Percentiles rank a stretch among this genome's conserved stretches.
Evolutionary conservation across 2,113 vertebrate genomes (phyloP).

Genomic region (Aix galericulata): DNA sequence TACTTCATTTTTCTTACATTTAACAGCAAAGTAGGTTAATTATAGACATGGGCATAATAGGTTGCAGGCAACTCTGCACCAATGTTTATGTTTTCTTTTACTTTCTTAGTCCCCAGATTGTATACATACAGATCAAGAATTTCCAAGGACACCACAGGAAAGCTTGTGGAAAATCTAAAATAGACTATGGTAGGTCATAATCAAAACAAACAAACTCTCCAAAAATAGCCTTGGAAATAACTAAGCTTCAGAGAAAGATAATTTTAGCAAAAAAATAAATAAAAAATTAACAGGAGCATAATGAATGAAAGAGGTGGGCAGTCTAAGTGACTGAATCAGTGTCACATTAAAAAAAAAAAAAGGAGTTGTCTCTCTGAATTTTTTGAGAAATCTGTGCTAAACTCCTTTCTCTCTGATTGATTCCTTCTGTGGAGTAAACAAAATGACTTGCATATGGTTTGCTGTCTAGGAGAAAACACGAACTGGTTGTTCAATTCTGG

Average conservation of each 20-base stretch:
- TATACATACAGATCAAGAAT: not conserved
- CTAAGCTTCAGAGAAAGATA: not conserved
- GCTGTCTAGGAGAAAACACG: not conserved
- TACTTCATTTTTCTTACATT: not conserved
- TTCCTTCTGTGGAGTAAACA: not conserved
- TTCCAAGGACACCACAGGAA: not conserved
- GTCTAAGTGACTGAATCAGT: not conserved
- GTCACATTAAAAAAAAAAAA: not conserved
- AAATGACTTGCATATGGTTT: not conserved
- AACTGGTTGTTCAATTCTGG: not conserved
- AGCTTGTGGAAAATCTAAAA: not conserved
- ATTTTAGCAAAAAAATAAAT: not conserved
- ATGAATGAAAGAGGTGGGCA: not conserved
- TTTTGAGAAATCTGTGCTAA: not conserved
- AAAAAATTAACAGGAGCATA: not conserved
- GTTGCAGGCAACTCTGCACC: not conserved
- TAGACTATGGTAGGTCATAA: not conserved
- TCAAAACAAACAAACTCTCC: not conserved
- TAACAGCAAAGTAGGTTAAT: constrained; percentile 19
- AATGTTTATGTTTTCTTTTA: constrained; percentile 22
- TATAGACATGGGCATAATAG: not conserved
- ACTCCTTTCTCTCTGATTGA: not conserved
- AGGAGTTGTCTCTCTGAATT: not conserved
- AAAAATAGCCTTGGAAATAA: not conserved
- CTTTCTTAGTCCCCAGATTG: constrained; percentile 1